Conservation (phyloP, 2,888 invertebrate species). For the Augochlorella aurata region DNA sequence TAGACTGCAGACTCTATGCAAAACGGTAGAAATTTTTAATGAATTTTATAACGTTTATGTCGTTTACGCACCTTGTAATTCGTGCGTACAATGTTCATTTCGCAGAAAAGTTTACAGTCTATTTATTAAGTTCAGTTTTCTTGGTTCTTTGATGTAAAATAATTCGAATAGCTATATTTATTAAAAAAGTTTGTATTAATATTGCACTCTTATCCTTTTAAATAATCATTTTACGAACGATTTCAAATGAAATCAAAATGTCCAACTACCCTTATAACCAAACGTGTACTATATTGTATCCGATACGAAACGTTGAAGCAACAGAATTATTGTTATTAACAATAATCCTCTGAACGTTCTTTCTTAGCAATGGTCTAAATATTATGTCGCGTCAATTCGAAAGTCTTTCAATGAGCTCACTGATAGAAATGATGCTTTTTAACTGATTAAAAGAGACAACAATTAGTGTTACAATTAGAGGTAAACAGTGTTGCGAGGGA, state of each 20-base stretch:
- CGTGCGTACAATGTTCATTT: no score
- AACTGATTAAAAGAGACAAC: background rate
- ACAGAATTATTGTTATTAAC: background rate
- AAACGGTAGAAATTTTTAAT: no score
- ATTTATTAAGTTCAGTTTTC: background rate
- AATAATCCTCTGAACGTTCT: background rate
- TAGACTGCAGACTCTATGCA: no score
- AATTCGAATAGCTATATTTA: no score
- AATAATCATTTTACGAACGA: background rate
- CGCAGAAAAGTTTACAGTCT: no score
- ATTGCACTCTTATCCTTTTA: background rate
- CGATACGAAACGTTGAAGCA: background rate
- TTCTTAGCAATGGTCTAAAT: background rate
- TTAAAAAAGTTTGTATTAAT: no score
- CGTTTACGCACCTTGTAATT: no score
- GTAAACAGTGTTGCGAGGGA: background rate
- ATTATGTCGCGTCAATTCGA: background rate
- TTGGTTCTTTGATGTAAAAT: no score
- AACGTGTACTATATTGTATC: background rate
- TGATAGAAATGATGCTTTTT: background rate
- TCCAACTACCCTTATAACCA: background rate
- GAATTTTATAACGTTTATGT: no score
- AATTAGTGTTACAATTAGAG: no score
- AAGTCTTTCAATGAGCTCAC: background rate
- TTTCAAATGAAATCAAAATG: background rate